Evolutionary conservation across 2,888 invertebrate genomes (phyloP).

Genomic region (Melinaea marsaeus): DNA sequence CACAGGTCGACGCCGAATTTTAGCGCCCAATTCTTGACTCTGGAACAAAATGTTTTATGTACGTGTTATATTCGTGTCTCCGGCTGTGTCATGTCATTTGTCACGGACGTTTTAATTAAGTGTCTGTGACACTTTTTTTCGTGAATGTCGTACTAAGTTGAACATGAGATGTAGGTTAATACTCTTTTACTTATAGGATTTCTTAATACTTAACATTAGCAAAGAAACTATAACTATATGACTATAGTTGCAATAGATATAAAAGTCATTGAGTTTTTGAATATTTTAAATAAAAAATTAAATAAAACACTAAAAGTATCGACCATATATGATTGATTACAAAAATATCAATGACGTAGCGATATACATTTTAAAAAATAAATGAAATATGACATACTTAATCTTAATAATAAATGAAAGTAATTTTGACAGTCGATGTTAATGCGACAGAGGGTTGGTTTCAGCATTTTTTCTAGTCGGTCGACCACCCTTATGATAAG

Average conservation of each 20-base stretch:
- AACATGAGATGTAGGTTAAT: conserved; percentile 1
- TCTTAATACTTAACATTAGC: too few relatives aligned
- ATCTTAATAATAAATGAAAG: conserved; percentile 43
- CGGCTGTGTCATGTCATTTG: conserved; percentile 21
- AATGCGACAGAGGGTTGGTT: conserved; percentile 64
- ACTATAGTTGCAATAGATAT: conserved; percentile 7
- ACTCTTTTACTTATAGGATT: not conserved
- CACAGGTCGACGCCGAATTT: conserved; percentile 94
- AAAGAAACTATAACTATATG: not conserved
- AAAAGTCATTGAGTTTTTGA: conserved; percentile 4
- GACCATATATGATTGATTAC: too few relatives aligned
- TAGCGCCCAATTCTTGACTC: conserved; percentile 94
- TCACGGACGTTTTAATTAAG: conserved; percentile 31
- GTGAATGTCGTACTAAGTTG: conserved; percentile 8
- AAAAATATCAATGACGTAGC: too few relatives aligned
- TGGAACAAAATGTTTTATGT: conserved; percentile 69
- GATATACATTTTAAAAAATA: too few relatives aligned
- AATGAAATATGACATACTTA: too few relatives aligned
- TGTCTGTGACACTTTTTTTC: conserved; percentile 11
- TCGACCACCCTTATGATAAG: conserved; percentile 55
- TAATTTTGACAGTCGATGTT: conserved; percentile 53
- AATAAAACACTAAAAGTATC: too few relatives aligned
- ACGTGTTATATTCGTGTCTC: conserved; percentile 19
- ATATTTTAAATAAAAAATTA: too few relatives aligned
- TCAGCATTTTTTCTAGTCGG: conserved; percentile 65